Percentiles rank a stretch among this genome's conserved stretches.
phyloP scores from a whole-genome alignment of 2,888 invertebrate species.

The Agonum fuliginosum region DNA sequence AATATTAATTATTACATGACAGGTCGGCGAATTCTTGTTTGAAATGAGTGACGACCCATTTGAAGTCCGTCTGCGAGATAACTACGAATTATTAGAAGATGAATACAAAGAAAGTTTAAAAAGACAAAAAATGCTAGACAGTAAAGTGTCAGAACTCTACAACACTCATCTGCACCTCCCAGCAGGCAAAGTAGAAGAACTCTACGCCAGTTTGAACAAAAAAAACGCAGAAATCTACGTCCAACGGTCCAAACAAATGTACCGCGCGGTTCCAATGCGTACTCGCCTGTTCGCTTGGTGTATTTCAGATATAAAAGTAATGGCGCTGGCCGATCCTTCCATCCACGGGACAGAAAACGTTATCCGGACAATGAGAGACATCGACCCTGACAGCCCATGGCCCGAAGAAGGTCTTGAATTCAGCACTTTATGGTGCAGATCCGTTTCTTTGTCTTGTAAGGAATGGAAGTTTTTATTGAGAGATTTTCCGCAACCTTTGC shows the following conservation, averaged over 20 bases:
- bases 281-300: conserved; percentile 91
- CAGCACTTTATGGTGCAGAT: conserved; percentile 94
- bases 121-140: conserved; percentile 90
- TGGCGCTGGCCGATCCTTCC: conserved; percentile 87
- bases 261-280: conserved; percentile 77
- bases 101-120: conserved; percentile 96
- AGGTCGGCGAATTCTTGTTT: conserved; percentile 90
- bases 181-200: conserved; percentile 90
- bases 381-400: conserved; percentile 94
- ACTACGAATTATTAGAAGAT: conserved; percentile 95
- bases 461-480: conserved; percentile 93
- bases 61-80: conserved; percentile 96
- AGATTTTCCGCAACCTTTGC: conserved; percentile 96
- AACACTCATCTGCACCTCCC: conserved; percentile 89
- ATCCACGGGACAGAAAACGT: conserved; percentile 89
- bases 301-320: conserved; percentile 82
- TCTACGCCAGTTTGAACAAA: conserved; percentile 89
- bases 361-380: conserved; percentile 82
- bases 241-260: conserved; percentile 86
- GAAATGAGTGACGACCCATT: conserved; percentile 99
- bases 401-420: conserved; percentile 93
- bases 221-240: conserved; percentile 98
- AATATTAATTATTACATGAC: conserved; percentile 66
- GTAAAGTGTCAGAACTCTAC: conserved; percentile 88
- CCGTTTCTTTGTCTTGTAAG: conserved; percentile 86